Evolutionary conservation across 2,888 invertebrate genomes (phyloP), one percentile per base, ranked within the genome.

Genomic region (Leptopilina myrica): DNA sequence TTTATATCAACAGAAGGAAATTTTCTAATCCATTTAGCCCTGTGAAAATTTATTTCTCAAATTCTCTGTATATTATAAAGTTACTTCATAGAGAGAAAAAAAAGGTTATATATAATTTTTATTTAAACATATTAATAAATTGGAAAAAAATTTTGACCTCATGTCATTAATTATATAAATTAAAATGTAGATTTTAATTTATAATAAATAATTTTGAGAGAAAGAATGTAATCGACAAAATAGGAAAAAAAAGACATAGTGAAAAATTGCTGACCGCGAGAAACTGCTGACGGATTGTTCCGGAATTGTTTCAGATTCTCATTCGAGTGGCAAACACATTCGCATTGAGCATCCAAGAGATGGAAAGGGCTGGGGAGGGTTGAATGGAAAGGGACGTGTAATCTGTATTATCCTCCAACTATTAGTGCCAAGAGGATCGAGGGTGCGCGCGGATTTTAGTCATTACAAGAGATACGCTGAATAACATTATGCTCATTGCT

Each of bases 331-430:
- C 86, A 89, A 88, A 89, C 88, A 86, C 88, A 86, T 87, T 86
- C 86, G 80, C 83, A 85, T 82, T 82, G 79, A 78, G 83, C 79
- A 85, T 81, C 77, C 76, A 79, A 81, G 83, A 84, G 80, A 83
- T 81, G 82, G 83, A 82, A 83, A 83, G 80, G 84, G 85, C 9
- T 49, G 82, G 81, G 79, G 82, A 81, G 80, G 80, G 78, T 33
- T 75, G 80, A 79, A 80, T 78, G 84, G 78, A 81, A 83, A 76
- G 88, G 86, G 85, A 86, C 86, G 86, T 91, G 86, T 91, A 91
- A 91, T 91, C 91, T 90, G 89, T 91, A 90, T 91, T 90, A 91
- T 91, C 91, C 89, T 88, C 84, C 85, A 86, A 89, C 90, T 90
- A 91, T 91, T 89, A 90, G 88, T 88, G 87, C 86, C 86, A 89